Evolutionary conservation across 2,797 vertebrate species (phyloP).

Genomic region (Prunella strophiata): DNA sequence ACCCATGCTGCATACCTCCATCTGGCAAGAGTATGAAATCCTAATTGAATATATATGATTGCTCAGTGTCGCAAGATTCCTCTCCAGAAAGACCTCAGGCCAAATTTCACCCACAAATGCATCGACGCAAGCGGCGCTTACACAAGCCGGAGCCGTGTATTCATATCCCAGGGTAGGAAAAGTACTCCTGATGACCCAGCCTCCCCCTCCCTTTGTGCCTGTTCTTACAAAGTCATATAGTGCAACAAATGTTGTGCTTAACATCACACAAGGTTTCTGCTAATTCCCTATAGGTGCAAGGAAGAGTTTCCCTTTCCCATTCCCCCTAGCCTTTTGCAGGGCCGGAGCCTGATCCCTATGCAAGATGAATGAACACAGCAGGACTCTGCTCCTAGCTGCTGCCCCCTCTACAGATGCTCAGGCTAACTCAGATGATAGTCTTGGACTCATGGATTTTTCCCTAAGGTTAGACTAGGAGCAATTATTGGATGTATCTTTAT

Average conservation of each 20-base stretch:
- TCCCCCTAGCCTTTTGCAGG: too few species aligned
- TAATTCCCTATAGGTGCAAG: background rate
- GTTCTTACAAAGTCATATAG: background rate
- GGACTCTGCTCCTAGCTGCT: background rate
- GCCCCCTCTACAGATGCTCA: background rate
- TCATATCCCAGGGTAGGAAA: constrained; percentile 58
- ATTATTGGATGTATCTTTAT: background rate
- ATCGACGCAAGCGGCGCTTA: constrained; percentile 6
- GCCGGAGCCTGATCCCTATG: background rate
- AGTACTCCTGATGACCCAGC: constrained; percentile 3
- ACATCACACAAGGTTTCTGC: background rate
- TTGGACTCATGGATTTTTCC: background rate
- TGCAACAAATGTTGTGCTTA: background rate
- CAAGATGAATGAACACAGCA: rapidly evolving
- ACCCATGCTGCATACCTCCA: background rate
- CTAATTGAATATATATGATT: background rate
- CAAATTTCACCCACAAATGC: constrained; percentile 49
- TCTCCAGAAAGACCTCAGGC: constrained; percentile 37
- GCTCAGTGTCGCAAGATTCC: constrained; percentile 29
- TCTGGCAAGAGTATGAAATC: background rate
- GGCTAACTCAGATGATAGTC: background rate
- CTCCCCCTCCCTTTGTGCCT: background rate
- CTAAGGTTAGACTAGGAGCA: background rate
- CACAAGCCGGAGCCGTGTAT: background rate
- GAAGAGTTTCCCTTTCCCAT: background rate